Conservation (phyloP, 2,888 invertebrate species). For the Empis stercorea region DNA sequence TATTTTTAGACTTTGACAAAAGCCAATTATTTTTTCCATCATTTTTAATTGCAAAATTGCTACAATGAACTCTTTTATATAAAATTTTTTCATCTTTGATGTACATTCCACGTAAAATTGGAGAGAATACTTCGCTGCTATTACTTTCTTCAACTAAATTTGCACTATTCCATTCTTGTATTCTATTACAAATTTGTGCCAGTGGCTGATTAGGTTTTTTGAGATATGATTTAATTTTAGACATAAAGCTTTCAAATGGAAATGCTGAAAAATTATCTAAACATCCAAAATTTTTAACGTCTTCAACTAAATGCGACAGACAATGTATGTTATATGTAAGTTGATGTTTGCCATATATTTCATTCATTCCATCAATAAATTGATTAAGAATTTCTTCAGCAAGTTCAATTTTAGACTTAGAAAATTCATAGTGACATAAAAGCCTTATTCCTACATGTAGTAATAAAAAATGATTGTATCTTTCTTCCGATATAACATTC, state of each 20-base stretch:
- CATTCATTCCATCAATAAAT: slow-evolving; percentile 13
- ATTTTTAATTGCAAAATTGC: too few species aligned
- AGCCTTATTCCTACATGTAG: slow-evolving; percentile 15
- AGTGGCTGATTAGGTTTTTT: slow-evolving; percentile 9
- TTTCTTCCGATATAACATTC: slow-evolving; percentile 8
- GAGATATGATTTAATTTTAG: neutral
- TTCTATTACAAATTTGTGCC: too few species aligned
- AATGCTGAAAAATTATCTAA: slow-evolving; percentile 17
- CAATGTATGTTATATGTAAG: slow-evolving; percentile 16
- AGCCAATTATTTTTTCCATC: too few species aligned
- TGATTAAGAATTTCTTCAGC: slow-evolving; percentile 14
- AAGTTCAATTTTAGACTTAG: slow-evolving; percentile 11
- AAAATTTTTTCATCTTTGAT: too few species aligned
- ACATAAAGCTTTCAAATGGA: slow-evolving; percentile 15
- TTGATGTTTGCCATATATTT: slow-evolving; percentile 14
- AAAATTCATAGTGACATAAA: slow-evolving; percentile 10
- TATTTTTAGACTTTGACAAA: too few species aligned
- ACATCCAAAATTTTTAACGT: slow-evolving; percentile 12
- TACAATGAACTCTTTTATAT: too few species aligned
- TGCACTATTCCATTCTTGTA: too few species aligned
- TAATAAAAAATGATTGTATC: slow-evolving; percentile 14
- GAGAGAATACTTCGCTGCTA: too few species aligned
- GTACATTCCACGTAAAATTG: too few species aligned
- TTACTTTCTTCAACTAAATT: too few species aligned
- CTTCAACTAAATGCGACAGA: slow-evolving; percentile 15